A percentile compares a stretch with the other conserved stretches of the same genome.
Conservation (phyloP, 2,113 vertebrate species). For the Megatriorchis doriae region DNA sequence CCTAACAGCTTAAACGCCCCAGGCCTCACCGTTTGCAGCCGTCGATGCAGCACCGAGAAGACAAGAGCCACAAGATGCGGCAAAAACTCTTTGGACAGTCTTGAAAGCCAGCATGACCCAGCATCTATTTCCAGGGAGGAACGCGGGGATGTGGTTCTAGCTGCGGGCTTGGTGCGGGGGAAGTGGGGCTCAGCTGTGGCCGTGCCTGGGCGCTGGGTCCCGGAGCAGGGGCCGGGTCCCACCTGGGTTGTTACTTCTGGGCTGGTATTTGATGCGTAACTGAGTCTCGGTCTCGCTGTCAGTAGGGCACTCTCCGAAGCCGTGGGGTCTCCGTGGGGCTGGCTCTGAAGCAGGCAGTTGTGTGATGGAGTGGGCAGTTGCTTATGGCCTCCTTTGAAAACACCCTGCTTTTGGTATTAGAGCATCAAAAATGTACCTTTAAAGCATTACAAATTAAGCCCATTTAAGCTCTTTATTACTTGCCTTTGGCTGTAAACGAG, state of each 20-base stretch:
- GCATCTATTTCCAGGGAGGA: background rate
- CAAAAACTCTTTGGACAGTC: background rate
- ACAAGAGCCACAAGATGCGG: background rate
- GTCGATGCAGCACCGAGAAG: background rate
- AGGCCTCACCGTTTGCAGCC: background rate
- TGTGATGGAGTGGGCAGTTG: background rate
- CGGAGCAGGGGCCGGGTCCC: background rate
- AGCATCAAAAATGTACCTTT: background rate
- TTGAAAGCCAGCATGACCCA: background rate
- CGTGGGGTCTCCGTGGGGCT: accelerated
- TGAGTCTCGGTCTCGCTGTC: accelerated
- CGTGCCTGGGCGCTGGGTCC: background rate
- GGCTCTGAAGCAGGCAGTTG: background rate
- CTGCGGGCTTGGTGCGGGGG: accelerated
- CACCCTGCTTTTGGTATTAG: background rate
- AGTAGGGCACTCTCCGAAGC: accelerated
- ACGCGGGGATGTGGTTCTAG: background rate
- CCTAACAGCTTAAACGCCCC: background rate
- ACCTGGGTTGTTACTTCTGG: background rate
- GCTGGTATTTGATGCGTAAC: background rate
- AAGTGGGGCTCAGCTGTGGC: background rate
- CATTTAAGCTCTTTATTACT: background rate
- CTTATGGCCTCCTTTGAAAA: background rate
- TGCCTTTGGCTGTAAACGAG: background rate
- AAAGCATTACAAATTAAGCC: background rate